Evolutionary conservation across 1,140 invertebrate genomes (phyloP).

Genomic region (Harlomillsia oculata): DNA sequence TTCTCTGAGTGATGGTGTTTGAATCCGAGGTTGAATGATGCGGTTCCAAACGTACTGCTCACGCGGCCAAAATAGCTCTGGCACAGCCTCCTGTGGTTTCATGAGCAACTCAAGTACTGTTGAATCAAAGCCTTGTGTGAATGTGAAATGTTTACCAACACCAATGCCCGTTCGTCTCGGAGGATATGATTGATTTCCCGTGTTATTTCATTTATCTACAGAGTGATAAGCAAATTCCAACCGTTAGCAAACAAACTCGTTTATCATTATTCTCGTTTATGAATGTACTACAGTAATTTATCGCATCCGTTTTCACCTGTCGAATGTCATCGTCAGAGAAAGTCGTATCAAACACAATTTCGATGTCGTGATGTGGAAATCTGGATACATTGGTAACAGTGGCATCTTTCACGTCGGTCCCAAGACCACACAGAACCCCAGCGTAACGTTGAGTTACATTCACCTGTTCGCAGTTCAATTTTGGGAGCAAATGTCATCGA

Average conservation of each 20-base stretch:
- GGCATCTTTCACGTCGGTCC: slow-evolving; percentile 47
- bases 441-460: too few species aligned
- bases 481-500: slow-evolving; percentile 68
- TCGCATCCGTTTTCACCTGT: slow-evolving; percentile 48
- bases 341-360: slow-evolving; percentile 62
- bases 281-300: not conserved
- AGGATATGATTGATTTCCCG: slow-evolving; percentile 50
- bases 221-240: slow-evolving; percentile 24
- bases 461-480: slow-evolving; percentile 59
- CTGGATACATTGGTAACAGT: slow-evolving; percentile 49
- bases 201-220: slow-evolving; percentile 52
- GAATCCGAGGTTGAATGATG: not conserved
- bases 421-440: slow-evolving; percentile 75
- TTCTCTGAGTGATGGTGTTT: not conserved
- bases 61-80: slow-evolving; percentile 28
- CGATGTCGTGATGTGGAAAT: slow-evolving; percentile 81
- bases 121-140: slow-evolving; percentile 11
- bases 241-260: not conserved
- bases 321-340: slow-evolving; percentile 55
- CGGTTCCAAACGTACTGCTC: slow-evolving; percentile 27
- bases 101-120: slow-evolving; percentile 21
- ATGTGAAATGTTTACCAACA: slow-evolving; percentile 3
- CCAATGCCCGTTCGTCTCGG: not conserved
- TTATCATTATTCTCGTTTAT: too few species aligned
- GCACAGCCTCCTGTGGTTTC: slow-evolving; percentile 2